Base-by-base conservation (phyloP, 2,797 vertebrate species). In the Brachymystax lenok region DNA sequence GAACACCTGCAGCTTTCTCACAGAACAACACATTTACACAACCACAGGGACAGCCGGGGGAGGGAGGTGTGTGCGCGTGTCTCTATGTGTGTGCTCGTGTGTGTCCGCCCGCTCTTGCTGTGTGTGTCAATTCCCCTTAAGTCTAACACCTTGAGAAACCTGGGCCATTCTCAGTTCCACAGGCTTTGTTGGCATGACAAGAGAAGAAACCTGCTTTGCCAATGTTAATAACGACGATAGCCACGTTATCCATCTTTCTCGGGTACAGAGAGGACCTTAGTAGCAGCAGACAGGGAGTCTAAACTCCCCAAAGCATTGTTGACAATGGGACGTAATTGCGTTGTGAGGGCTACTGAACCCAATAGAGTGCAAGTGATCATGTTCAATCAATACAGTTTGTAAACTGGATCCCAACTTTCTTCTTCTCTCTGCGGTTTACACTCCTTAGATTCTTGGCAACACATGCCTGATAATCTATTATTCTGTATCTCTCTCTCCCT, bases 341-440 rank as follows among this genome's bases (percentile, higher is more conserved):
- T 35, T 63, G 24, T 51, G 35, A 63, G 54, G 69, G 17, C 35
- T 14, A 63, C 80, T 4, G 72, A 70, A 81, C 77, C 82, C 75
- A 28, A 79, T 80, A 71, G 77, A 71, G 74, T 79, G 80, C 81
- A 85, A 74, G 81, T 73, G 59, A 51, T 78, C 77, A 76, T 85
- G 85, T 85, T 85, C 84, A 89, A 82, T 84, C 81, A 79, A 80
- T 17, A 33, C 54, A 17, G 79, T 79, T 82, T 84, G 82, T 83
- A 80, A 68, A 59, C 82, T 68, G 79, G 80, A 77, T 24, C 72
- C 69, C 16, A 2, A 33, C 52, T 51, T 61, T 80, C 61, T 74
- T 79, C 84, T 73, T 85, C 73, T 88, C 73, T 83, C 75, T 74
- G 56, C 21, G 35, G n/a, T 6, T 76, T 52, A 27, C 69, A 66